Percentiles rank a stretch among this genome's conserved stretches.
Evolutionary conservation across 1,140 invertebrate species (phyloP).

Genomic region (Saxidomus purpurata): DNA sequence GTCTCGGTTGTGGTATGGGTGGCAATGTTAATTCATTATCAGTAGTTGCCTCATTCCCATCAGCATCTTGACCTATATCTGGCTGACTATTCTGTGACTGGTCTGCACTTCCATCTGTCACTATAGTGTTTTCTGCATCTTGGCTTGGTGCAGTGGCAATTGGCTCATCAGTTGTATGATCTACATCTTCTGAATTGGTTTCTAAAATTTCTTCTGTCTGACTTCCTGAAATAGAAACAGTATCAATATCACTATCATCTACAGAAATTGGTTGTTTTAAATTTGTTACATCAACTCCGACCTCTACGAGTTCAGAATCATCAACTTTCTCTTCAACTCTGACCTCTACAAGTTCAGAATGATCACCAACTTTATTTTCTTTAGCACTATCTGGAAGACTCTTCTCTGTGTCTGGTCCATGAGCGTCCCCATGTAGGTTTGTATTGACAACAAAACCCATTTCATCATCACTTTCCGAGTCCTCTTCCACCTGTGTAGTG

Average conservation of each 20-base stretch:
- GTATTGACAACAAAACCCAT: not conserved
- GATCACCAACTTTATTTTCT: no score
- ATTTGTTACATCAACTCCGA: not conserved
- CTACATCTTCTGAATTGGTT: not conserved
- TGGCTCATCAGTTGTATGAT: not conserved
- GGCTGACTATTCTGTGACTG: not conserved
- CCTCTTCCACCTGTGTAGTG: no score
- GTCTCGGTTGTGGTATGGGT: no score
- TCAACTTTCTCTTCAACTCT: not conserved
- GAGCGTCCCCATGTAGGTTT: constrained; percentile 39
- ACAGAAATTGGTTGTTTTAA: no score
- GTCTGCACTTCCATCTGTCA: not conserved
- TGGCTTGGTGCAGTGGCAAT: not conserved
- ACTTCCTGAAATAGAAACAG: not conserved
- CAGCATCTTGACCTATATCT: no score
- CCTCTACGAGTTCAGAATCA: not conserved
- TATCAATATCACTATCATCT: not conserved
- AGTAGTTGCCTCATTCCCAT: no score
- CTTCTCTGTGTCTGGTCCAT: not conserved
- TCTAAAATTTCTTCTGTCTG: not conserved
- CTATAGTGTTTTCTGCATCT: not conserved
- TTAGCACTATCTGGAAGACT: no score
- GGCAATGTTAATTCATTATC: no score
- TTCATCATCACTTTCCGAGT: not conserved
- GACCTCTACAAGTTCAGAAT: no score